Evolutionary conservation across 2,113 vertebrate species (phyloP).

Genomic region (Morone saxatilis): DNA sequence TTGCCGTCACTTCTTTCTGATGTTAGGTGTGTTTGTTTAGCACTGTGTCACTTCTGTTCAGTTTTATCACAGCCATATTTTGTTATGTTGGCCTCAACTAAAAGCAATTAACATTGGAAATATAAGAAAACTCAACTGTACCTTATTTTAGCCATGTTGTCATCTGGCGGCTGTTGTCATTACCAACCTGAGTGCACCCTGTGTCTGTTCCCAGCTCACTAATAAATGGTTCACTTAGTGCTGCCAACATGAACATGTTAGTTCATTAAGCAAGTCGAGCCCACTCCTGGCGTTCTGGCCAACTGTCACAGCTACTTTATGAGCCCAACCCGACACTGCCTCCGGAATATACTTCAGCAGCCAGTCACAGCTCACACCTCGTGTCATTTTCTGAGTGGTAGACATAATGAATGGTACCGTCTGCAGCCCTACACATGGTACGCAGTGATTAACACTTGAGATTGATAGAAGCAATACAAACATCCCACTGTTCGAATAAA

Average conservation of each 20-base stretch:
- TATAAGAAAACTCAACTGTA: neutral
- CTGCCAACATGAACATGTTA: slow-evolving; percentile 79
- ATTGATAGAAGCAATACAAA: slow-evolving; percentile 42
- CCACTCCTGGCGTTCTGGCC: slow-evolving; percentile 66
- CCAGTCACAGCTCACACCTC: slow-evolving; percentile 43
- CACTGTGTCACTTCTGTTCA: neutral
- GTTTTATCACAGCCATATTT: neutral
- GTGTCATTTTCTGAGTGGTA: slow-evolving; percentile 43
- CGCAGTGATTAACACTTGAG: slow-evolving; percentile 51
- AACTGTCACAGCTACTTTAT: slow-evolving; percentile 79
- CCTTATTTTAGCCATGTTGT: slow-evolving; percentile 46
- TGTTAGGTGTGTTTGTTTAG: neutral
- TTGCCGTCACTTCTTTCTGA: neutral
- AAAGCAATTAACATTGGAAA: neutral
- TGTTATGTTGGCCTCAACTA: neutral
- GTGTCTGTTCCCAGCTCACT: slow-evolving; percentile 65
- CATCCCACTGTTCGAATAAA: slow-evolving; percentile 30
- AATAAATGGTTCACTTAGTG: slow-evolving; percentile 78
- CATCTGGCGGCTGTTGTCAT: slow-evolving; percentile 64
- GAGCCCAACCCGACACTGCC: slow-evolving; percentile 40
- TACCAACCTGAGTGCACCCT: slow-evolving; percentile 56
- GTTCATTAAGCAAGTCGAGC: slow-evolving; percentile 78
- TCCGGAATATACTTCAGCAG: slow-evolving; percentile 33
- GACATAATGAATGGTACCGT: slow-evolving; percentile 52
- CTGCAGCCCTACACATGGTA: slow-evolving; percentile 58